Percentiles rank a stretch among this genome's conserved stretches.
Evolutionary conservation across 1,140 invertebrate species (phyloP).

Genomic region (Drosophila kohkoa): DNA sequence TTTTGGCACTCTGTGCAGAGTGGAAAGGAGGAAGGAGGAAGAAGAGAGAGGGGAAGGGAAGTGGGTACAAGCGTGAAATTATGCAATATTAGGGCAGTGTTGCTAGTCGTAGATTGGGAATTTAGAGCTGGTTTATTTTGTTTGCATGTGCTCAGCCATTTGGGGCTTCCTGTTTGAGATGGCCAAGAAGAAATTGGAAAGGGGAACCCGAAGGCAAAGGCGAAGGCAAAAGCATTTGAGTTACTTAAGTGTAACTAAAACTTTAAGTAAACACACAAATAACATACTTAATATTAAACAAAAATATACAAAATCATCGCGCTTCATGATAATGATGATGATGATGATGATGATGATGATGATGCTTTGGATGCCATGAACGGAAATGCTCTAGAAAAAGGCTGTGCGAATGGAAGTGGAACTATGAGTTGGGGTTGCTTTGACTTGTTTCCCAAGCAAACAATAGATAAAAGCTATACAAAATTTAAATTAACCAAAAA

Average conservation of each 20-base stretch:
- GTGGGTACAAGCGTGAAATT: slow-evolving; percentile 67
- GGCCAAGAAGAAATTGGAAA: not conserved
- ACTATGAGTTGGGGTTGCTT: slow-evolving; percentile 22
- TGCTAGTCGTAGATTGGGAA: slow-evolving; percentile 14
- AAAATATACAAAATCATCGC: slow-evolving; percentile 73
- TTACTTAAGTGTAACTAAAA: slow-evolving; percentile 83
- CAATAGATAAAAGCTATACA: slow-evolving; percentile 78
- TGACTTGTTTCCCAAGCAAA: slow-evolving; percentile 53
- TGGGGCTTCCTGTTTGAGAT: slow-evolving; percentile 66
- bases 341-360: slow-evolving; percentile 17
- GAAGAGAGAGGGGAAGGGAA: not conserved
- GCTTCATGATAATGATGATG: not conserved
- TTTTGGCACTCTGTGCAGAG: slow-evolving; percentile 58
- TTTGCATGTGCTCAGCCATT: slow-evolving; percentile 75
- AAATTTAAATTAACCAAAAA: slow-evolving; percentile 84
- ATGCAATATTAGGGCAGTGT: slow-evolving; percentile 64
- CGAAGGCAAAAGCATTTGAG: slow-evolving; percentile 60
- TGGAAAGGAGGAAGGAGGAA: not conserved
- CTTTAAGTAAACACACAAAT: slow-evolving; percentile 83
- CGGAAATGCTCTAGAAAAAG: slow-evolving; percentile 53
- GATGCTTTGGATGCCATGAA: slow-evolving; percentile 42
- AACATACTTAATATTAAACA: slow-evolving; percentile 83
- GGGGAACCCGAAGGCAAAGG: not conserved
- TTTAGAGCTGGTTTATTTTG: slow-evolving; percentile 71
- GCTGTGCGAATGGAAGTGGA: not conserved